Evolutionary conservation across 2,797 vertebrate genomes (phyloP).

Genomic region (Nasua narica): DNA sequence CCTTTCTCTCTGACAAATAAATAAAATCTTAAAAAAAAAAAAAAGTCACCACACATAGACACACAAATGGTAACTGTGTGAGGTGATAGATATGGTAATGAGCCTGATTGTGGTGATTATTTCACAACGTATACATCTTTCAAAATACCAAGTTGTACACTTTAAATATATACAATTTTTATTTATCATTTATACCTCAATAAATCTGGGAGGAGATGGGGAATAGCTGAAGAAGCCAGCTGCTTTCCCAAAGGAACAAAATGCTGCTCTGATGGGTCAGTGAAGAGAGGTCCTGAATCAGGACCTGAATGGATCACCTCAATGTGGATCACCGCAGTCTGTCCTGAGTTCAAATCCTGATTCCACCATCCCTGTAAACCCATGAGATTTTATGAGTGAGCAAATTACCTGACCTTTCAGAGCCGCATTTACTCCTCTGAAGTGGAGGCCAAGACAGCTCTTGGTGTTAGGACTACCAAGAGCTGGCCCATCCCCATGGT

Average conservation of each 20-base stretch:
- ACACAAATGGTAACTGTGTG: neutral
- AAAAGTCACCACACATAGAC: neutral
- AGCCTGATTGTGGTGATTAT: neutral
- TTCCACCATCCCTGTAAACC: neutral
- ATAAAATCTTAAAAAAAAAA: too few relatives aligned
- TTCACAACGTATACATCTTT: neutral
- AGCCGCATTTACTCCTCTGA: neutral
- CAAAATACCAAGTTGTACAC: neutral
- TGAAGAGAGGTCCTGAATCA: neutral
- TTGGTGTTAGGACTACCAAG: neutral
- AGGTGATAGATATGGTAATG: neutral
- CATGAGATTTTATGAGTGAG: neutral
- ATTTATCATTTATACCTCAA: neutral
- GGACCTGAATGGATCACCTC: neutral
- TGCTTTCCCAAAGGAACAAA: neutral
- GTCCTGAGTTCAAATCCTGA: neutral
- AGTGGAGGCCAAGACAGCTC: neutral
- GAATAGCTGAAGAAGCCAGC: neutral
- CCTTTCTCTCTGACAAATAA: too few relatives aligned
- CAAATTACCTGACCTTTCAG: neutral
- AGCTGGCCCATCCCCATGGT: neutral
- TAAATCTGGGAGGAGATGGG: neutral
- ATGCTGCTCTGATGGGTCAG: neutral
- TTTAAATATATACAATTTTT: neutral
- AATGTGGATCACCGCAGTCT: too few relatives aligned